Conservation (phyloP, 2,113 vertebrate species). For the Calypte anna region DNA sequence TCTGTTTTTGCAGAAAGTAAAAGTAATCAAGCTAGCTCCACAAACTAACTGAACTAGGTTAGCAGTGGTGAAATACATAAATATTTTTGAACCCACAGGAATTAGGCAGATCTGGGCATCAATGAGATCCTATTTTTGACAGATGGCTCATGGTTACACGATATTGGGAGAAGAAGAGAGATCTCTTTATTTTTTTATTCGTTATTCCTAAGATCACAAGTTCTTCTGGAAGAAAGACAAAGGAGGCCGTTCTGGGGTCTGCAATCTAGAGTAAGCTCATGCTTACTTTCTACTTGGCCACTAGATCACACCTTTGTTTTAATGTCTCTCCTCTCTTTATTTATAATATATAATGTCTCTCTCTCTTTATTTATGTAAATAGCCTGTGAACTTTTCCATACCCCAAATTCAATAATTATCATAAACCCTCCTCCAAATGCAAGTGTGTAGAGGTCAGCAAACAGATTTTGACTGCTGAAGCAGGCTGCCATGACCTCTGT, state of each 20-base stretch:
- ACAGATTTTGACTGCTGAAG: constrained; percentile 6
- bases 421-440: background rate
- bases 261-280: background rate
- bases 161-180: background rate
- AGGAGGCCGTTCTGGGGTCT: background rate
- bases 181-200: background rate
- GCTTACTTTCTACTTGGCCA: background rate
- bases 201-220: background rate
- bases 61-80: background rate
- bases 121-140: background rate
- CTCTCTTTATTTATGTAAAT: background rate
- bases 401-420: background rate
- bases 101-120: background rate
- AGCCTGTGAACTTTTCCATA: background rate
- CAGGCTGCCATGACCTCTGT: background rate
- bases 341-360: too few relatives aligned
- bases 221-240: background rate
- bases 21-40: background rate
- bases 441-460: background rate
- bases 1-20: background rate
- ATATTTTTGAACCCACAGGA: background rate
- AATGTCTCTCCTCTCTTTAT: background rate
- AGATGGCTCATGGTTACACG: background rate
- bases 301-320: background rate
- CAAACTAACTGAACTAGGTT: background rate